Evolutionary conservation across 2,888 invertebrate genomes (phyloP), one percentile per base, ranked within the genome.

Genomic region (Kryphioiulus occultus): DNA sequence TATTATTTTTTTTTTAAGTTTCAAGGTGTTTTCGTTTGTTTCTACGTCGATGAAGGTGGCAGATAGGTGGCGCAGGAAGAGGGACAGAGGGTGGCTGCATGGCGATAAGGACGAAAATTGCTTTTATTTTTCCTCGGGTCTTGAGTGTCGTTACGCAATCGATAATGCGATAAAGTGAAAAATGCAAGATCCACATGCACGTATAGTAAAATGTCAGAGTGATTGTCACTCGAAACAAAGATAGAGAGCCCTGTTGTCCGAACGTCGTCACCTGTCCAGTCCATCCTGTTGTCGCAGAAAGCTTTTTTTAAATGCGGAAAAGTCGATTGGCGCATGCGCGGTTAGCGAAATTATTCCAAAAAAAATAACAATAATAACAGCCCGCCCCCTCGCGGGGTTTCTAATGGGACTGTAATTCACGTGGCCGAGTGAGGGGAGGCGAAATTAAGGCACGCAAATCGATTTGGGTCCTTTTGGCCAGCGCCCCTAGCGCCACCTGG

Each of bases 71-170:
- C 30, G 78, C 30, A 30, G 15, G 78, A 78, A 9, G 10, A 44
- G 12, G 44, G 15, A 44, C n/a, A 59, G 59, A 59, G 59, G 59
- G 59, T 59, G 59, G 59, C 17, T 19, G 7, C 7, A 42, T 7
- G 7, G n/a, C 22, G 59, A 59, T 59, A 59, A 59, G 5, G 59
- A 19, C 7, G n/a, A 15, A 26, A 30, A 26, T 9, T 9, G 12
- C 10, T 26, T 30, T 78, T 78, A 10, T 78, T 3, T 78, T 15
- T 15, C 26, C 44, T 44, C 10, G 1, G 78, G 26, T 78, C 78
- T 78, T 78, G 78, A 78, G 78, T 30, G 78, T 78, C 78, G 78
- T 78, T 78, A 78, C 78, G 78, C 78, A 78, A 78, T 78, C 78
- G 78, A 78, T 78, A 30, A 30, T 78, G 78, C 78, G 78, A 30